Evolutionary conservation across 2,888 invertebrate genomes (phyloP).

Genomic region (Campopleginae sp.): DNA sequence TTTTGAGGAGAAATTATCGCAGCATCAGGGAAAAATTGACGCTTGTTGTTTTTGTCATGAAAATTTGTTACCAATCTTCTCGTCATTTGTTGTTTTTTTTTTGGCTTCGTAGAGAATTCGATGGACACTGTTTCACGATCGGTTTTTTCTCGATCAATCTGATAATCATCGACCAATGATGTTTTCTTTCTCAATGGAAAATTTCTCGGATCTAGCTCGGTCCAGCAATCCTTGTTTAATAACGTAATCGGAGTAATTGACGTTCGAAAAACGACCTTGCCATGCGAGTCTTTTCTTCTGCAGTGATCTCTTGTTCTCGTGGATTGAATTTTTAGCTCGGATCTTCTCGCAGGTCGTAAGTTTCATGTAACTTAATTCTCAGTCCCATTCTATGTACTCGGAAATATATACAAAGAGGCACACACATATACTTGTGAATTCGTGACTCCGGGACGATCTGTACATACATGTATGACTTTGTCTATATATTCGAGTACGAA

Average conservation of each 20-base stretch:
- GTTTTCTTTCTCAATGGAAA: background rate
- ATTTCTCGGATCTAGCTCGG: constrained; percentile 1
- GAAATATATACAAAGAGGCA: background rate
- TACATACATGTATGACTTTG: background rate
- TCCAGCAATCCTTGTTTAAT: background rate
- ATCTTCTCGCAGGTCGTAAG: constrained; percentile 31
- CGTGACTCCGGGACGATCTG: background rate
- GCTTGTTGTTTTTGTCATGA: background rate
- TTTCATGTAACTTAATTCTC: constrained; percentile 61
- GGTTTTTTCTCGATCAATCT: constrained; percentile 1
- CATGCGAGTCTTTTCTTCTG: constrained; percentile 20
- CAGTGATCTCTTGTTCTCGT: constrained; percentile 11
- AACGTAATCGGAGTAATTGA: constrained; percentile 13
- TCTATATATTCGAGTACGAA: background rate
- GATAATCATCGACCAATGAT: background rate
- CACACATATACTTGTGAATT: background rate
- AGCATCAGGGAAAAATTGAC: background rate
- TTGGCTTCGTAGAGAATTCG: background rate
- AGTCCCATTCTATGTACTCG: constrained; percentile 7
- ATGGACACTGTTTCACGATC: background rate
- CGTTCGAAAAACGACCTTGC: constrained; percentile 15
- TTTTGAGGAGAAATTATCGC: too few species aligned
- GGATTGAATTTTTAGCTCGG: constrained; percentile 17
- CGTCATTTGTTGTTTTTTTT: background rate
- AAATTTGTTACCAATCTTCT: background rate